Conservation (phyloP, 2,797 vertebrate species). For the Benthosema pterotum region DNA sequence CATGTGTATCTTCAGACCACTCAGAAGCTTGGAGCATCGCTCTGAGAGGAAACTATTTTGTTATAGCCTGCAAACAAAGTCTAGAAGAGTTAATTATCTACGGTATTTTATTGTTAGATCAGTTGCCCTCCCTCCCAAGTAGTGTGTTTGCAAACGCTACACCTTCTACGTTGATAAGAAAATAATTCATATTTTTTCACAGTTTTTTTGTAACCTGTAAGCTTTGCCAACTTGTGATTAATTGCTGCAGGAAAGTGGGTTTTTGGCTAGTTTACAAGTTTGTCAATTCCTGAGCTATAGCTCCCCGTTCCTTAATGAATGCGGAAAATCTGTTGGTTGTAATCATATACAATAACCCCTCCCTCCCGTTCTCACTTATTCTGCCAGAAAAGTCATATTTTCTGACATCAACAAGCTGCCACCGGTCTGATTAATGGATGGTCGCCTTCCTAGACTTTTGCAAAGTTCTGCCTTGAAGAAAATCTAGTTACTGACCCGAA, state of each 20-base stretch:
- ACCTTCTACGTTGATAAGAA: constrained; percentile 41
- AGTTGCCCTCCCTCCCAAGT: too few species aligned
- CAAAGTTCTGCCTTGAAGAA: constrained; percentile 56
- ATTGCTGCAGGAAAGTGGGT: constrained; percentile 60
- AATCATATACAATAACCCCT: constrained; percentile 47
- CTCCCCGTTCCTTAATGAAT: constrained; percentile 67
- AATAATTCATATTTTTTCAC: constrained; percentile 28
- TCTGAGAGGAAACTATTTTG: constrained; percentile 29
- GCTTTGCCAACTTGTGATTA: constrained; percentile 60
- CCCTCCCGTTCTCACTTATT: constrained; percentile 9
- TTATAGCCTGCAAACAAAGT: background rate
- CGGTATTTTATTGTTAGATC: too few species aligned
- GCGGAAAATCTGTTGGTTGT: constrained; percentile 65
- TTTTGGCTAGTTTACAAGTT: constrained; percentile 71
- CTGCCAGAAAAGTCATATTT: constrained; percentile 51
- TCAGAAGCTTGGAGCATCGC: constrained; percentile 31
- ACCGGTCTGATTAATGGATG: constrained; percentile 56
- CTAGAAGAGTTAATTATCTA: background rate
- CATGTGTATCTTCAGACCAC: constrained; percentile 41
- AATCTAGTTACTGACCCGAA: constrained; percentile 51
- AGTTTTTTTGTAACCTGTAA: constrained; percentile 48
- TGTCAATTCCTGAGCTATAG: constrained; percentile 52
- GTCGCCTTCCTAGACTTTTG: constrained; percentile 43
- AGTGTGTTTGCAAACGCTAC: constrained; percentile 25
- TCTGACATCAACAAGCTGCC: constrained; percentile 53